Evolutionary conservation across 2,888 invertebrate genomes (phyloP).

Genomic region (Dusona sp.): DNA sequence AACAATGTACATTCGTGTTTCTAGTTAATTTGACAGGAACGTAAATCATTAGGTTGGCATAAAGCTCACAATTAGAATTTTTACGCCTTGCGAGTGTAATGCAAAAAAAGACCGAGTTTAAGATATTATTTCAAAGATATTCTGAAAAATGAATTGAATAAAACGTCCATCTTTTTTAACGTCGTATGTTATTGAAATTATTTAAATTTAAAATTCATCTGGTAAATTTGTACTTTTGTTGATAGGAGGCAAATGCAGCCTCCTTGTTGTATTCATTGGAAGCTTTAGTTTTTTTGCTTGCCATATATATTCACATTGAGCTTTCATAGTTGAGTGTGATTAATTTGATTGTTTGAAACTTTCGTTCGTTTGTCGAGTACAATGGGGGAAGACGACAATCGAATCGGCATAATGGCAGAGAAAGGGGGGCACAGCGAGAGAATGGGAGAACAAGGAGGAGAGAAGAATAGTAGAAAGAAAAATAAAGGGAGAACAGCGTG

Average conservation of each 20-base stretch:
- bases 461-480: neutral
- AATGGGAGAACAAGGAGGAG: neutral
- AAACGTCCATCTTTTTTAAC: neutral
- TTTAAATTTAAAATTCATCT: neutral
- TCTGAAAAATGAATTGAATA: neutral
- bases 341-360: conserved; percentile 25
- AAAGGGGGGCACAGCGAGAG: neutral
- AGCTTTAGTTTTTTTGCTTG: neutral
- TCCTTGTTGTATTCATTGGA: neutral
- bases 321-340: conserved; percentile 23
- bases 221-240: neutral
- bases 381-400: conserved; percentile 7
- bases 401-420: conserved; percentile 16
- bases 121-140: neutral
- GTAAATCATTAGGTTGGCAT: neutral
- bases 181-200: neutral
- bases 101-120: neutral
- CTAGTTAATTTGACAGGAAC: neutral
- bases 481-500: neutral
- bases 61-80: neutral
- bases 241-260: neutral
- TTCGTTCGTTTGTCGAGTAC: conserved; percentile 1
- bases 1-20: neutral
- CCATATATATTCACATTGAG: neutral
- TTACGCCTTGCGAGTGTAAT: neutral